Evolutionary conservation across 2,888 invertebrate genomes (phyloP).

Genomic region (Drosophila rubida): DNA sequence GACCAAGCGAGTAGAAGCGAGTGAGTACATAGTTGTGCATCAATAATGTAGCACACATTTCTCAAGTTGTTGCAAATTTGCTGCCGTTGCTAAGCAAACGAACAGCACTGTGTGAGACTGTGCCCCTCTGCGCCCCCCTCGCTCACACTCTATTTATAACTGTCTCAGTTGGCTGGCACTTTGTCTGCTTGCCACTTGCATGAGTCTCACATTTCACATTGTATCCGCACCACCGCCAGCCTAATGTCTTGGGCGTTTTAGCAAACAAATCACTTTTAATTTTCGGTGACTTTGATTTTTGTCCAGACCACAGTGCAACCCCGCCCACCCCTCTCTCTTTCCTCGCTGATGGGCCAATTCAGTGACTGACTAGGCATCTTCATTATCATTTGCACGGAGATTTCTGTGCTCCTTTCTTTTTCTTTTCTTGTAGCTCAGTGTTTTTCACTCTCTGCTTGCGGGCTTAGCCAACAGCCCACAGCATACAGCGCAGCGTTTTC

Average conservation of each 20-base stretch:
- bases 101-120: slow-evolving; percentile 16
- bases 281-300: slow-evolving; percentile 81
- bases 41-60: neutral
- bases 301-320: slow-evolving; percentile 17
- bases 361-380: slow-evolving; percentile 72
- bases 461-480: slow-evolving; percentile 28
- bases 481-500: slow-evolving; percentile 20
- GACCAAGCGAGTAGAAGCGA: slow-evolving; percentile 30
- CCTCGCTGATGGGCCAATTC: slow-evolving; percentile 30
- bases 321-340: neutral
- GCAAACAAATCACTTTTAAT: slow-evolving; percentile 82
- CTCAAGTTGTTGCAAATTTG: neutral
- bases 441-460: slow-evolving; percentile 1
- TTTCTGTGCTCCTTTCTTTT: neutral
- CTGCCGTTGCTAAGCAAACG: neutral
- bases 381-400: slow-evolving; percentile 61
- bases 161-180: slow-evolving; percentile 52
- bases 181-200: slow-evolving; percentile 54
- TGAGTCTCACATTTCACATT: slow-evolving; percentile 77
- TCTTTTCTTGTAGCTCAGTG: slow-evolving; percentile 6
- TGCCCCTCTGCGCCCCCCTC: neutral
- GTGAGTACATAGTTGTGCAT: neutral
- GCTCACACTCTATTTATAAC: slow-evolving; percentile 66
- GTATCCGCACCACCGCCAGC: slow-evolving; percentile 7
- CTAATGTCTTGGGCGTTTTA: slow-evolving; percentile 74